Conservation (phyloP, 2,113 vertebrate genomes). For the Psilopsiagon aurifrons region DNA sequence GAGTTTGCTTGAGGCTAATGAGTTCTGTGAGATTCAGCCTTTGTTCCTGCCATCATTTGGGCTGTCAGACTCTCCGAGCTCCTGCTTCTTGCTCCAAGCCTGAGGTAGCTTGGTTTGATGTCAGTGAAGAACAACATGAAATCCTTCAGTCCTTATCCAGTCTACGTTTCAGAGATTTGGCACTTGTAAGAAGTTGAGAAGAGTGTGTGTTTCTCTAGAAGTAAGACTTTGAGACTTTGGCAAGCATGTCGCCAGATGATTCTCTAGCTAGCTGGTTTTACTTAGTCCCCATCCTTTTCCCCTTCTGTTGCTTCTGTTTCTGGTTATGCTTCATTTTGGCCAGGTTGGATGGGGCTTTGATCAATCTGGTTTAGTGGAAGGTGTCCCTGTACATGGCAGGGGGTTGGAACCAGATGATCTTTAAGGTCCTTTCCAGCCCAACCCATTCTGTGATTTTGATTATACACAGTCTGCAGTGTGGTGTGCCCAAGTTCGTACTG, state of each 20-base stretch:
- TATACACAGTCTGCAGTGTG: no score
- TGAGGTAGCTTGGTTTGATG: neutral
- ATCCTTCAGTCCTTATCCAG: neutral
- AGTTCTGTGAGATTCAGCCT: neutral
- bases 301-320: neutral
- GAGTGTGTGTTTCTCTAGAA: neutral
- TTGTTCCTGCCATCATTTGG: rapidly evolving
- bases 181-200: neutral
- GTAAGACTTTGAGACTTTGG: no score
- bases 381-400: neutral
- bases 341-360: neutral
- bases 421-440: neutral
- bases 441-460: neutral
- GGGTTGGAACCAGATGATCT: neutral
- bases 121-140: rapidly evolving
- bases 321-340: neutral
- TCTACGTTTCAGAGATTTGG: neutral
- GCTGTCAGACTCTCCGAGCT: neutral
- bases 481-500: neutral
- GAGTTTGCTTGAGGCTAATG: neutral
- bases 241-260: neutral
- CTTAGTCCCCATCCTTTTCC: neutral
- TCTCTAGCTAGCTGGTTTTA: neutral
- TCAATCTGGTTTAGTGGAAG: neutral
- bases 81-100: neutral